phyloP scores from a whole-genome alignment of 2,888 invertebrate species.

The Habroteleia sp. region DNA sequence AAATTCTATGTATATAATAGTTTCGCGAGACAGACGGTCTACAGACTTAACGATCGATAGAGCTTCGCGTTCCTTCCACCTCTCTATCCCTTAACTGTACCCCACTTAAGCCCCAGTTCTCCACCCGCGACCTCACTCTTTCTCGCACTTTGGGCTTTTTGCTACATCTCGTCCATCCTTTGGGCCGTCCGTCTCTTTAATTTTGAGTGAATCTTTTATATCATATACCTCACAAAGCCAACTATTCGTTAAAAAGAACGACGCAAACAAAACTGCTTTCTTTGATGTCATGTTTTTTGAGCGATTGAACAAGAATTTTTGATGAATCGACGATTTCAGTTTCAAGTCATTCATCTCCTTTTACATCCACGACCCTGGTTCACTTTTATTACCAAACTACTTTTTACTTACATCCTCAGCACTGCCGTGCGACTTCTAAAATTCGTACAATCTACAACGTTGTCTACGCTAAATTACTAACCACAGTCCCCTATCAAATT shows the following conservation, averaged over 20 bases:
- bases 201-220: conserved; percentile 47
- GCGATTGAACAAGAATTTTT: conserved; percentile 42
- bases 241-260: conserved; percentile 42
- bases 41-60: conserved; percentile 77
- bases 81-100: conserved; percentile 63
- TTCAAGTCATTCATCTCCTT: conserved; percentile 41
- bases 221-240: conserved; percentile 35
- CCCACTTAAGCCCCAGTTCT: conserved; percentile 52
- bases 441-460: conserved; percentile 8
- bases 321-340: conserved; percentile 45
- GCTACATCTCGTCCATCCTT: conserved; percentile 51
- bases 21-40: conserved; percentile 71
- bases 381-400: conserved; percentile 14
- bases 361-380: conserved; percentile 1
- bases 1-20: conserved; percentile 61
- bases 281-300: conserved; percentile 43
- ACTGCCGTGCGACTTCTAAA: conserved; percentile 24
- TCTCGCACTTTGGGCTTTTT: conserved; percentile 53
- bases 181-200: conserved; percentile 25
- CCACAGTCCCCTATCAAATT: too few relatives aligned
- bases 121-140: conserved; percentile 59
- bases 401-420: conserved; percentile 2
- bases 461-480: too few relatives aligned
- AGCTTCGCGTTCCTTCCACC: conserved; percentile 68
- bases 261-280: conserved; percentile 36